Evolutionary conservation across 2,888 invertebrate genomes (phyloP).

Genomic region (Lacanobia oleracea): DNA sequence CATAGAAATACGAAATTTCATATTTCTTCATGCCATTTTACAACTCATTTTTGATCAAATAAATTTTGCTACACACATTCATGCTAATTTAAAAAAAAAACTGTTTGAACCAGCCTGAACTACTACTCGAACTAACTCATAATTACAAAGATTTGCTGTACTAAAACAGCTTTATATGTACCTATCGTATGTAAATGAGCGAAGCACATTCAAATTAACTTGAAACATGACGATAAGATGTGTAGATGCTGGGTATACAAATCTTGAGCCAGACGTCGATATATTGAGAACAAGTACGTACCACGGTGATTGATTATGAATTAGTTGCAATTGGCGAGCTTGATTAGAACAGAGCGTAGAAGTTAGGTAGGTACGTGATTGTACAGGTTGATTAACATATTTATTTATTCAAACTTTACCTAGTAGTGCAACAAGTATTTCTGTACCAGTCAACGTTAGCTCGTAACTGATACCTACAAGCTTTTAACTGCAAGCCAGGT

Average conservation of each 20-base stretch:
- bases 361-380: not conserved
- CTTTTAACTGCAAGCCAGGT: no score
- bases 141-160: not conserved
- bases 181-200: not conserved
- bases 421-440: no score
- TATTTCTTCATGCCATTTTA: no score
- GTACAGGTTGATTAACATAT: not conserved
- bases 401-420: no score
- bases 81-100: no score
- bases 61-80: no score
- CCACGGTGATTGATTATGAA: conserved; percentile 52
- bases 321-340: conserved; percentile 30
- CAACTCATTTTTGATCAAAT: no score
- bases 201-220: not conserved
- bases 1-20: no score
- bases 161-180: not conserved
- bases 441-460: no score
- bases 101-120: no score
- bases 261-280: conserved; percentile 39
- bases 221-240: conserved; percentile 2
- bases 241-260: conserved; percentile 9
- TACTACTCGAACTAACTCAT: no score
- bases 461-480: no score
- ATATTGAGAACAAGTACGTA: conserved; percentile 40
- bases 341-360: conserved; percentile 27